A percentile compares a stretch with the other conserved stretches of the same genome.
Conservation (phyloP, 2,797 vertebrate species). For the Vespertilio murinus region DNA sequence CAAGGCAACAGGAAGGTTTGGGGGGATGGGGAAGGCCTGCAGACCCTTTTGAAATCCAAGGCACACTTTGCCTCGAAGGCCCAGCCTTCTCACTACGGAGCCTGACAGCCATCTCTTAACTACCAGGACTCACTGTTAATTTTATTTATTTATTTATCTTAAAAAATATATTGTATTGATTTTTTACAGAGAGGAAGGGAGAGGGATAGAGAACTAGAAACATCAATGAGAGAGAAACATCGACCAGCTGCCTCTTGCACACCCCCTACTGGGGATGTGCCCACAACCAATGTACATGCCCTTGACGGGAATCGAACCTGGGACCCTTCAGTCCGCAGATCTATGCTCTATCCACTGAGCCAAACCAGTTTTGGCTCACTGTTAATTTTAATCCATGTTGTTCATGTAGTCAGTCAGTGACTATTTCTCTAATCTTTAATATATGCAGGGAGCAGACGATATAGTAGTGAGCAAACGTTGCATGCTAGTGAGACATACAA, state of each 20-base stretch:
- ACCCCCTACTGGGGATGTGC: too few species aligned
- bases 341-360: too few species aligned
- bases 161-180: too few species aligned
- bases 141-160: too few species aligned
- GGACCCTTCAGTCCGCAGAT: too few species aligned
- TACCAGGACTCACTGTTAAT: not conserved
- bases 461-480: not conserved
- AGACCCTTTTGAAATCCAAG: not conserved
- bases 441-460: not conserved
- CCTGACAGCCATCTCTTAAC: not conserved
- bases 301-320: too few species aligned
- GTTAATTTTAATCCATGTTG: conserved; percentile 20
- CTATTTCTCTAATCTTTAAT: not conserved
- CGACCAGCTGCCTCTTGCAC: too few species aligned
- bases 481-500: not conserved
- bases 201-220: too few species aligned
- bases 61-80: not conserved
- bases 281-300: too few species aligned
- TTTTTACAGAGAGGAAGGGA: too few species aligned
- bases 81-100: not conserved
- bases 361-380: too few species aligned
- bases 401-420: not conserved
- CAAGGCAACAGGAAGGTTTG: not conserved
- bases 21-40: not conserved
- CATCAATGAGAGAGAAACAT: too few species aligned